Conservation (phyloP, 1,140 invertebrate species). For the Drosophila nikananu region DNA sequence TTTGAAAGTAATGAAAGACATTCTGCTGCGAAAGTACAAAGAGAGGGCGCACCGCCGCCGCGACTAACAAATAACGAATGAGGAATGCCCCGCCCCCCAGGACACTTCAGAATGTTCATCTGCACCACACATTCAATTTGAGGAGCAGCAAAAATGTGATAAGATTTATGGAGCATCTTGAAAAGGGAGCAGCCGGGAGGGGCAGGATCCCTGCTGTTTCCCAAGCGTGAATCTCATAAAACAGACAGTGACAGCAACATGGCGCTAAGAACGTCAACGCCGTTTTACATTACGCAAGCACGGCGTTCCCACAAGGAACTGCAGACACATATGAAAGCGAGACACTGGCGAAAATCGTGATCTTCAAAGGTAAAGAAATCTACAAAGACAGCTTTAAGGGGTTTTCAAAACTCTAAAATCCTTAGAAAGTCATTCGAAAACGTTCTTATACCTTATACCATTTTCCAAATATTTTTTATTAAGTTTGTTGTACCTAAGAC, state of each 20-base stretch:
- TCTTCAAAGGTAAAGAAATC: neutral
- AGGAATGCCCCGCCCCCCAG: constrained; percentile 8
- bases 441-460: neutral
- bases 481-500: too few relatives aligned
- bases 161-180: constrained; percentile 62
- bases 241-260: constrained; percentile 39
- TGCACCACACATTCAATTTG: constrained; percentile 66
- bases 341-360: constrained; percentile 18
- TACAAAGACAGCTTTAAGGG: neutral
- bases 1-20: constrained; percentile 51
- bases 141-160: constrained; percentile 59
- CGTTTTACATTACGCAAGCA: constrained; percentile 23
- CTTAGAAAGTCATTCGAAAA: neutral
- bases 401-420: neutral
- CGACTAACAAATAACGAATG: constrained; percentile 24
- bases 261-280: constrained; percentile 24
- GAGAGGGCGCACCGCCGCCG: constrained; percentile 9
- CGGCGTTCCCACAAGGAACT: neutral
- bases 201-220: constrained; percentile 30
- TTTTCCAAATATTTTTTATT: neutral
- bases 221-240: constrained; percentile 61
- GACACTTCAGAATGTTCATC: constrained; percentile 50
- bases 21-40: constrained; percentile 36
- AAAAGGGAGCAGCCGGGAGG: neutral
- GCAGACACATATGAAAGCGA: neutral